Evolutionary conservation across 2,888 invertebrate species (phyloP), one percentile per base, ranked within the genome.

Genomic region (Leucozona laternaria): DNA sequence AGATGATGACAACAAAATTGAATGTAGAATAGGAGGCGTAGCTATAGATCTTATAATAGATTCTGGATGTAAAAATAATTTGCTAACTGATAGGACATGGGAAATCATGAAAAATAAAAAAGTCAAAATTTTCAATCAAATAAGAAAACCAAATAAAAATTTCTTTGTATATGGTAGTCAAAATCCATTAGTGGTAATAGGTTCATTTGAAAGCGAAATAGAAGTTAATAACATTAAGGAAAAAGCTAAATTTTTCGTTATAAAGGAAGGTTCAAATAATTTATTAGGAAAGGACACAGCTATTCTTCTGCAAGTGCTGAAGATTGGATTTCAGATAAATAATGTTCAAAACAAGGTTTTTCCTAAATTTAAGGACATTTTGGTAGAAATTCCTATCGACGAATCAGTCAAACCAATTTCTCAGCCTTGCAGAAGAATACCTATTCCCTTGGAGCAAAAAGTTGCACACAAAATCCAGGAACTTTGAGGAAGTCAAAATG

Each of bases 401-500:
- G 25, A 62, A 4, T 73, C 73, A 17, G 60, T 73, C 1, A 31
- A 34, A 2, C 48, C 72, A 7, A 17, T 73, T 6, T 73, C 72
- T 15, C 73, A 73, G 28, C 62, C 62, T 20, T 73, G 73, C 11
- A 53, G 73, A 20, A 73, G 62, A 28, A 73, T 73, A 40, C 60
- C 62, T 6, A 62, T 73, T 45, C 62, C 73, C 28, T 31, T 73
- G 17, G 73, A 62, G 22, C 2, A 11, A 62, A 48, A 73, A 73
- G 31, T 37, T 62, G 4, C 40, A 40, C 7, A 15, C 4, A 11
- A 34, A 73, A 53, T 40, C 15, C 15, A 40, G 2, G 62, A 73
- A 17, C 53, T 73, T n/a, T 22, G 73, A 73, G 28, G 62, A 62
- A 64, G 20, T 5, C 4, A 17, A 48, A 17, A 20, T 10, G 20